Conservation (phyloP, 1,140 invertebrate genomes). For the Trachelipus rathkii region DNA sequence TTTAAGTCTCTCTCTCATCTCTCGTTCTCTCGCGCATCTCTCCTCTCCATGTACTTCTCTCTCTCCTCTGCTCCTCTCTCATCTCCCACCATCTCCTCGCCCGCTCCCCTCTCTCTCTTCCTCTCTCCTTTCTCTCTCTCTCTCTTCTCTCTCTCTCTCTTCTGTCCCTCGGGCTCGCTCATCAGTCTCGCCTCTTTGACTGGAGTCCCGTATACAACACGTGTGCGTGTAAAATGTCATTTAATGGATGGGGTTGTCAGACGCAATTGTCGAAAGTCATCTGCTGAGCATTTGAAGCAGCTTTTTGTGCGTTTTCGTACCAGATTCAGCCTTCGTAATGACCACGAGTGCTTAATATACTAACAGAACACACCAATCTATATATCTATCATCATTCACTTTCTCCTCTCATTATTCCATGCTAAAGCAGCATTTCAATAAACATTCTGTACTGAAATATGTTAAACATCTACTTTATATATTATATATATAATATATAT, state of each 20-base stretch:
- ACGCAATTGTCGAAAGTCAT: not conserved
- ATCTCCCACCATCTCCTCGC: no score
- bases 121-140: not conserved
- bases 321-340: not conserved
- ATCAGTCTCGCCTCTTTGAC: not conserved
- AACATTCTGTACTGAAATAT: no score
- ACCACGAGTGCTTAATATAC: not conserved
- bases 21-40: not conserved
- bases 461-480: no score
- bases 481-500: not conserved
- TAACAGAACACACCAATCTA: not conserved
- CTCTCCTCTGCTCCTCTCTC: not conserved
- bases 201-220: not conserved
- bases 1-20: no score
- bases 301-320: not conserved
- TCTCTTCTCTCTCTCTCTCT: not conserved
- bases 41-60: conserved; percentile 2
- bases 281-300: not conserved
- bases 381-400: not conserved
- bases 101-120: not conserved
- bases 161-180: not conserved
- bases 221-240: conserved; percentile 9
- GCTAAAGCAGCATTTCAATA: no score
- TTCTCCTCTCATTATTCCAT: not conserved
- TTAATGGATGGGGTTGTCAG: conserved; percentile 9